phyloP scores from a whole-genome alignment of 2,113 vertebrate species.

The Trematocara macrostoma region DNA sequence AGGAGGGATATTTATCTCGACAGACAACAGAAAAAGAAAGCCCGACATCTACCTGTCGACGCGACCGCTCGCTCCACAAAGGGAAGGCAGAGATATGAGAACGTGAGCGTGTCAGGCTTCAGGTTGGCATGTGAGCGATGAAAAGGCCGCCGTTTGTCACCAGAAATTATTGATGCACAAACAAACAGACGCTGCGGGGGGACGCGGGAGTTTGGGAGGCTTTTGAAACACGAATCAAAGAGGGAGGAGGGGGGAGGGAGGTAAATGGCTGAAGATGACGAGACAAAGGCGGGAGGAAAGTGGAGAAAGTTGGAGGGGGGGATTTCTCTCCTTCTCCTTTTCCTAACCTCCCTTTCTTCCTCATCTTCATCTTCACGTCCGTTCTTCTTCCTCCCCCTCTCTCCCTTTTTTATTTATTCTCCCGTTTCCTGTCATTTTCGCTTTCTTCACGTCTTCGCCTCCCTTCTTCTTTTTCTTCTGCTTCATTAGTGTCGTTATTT shows the following conservation, averaged over 20 bases:
- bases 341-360: not conserved
- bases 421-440: not conserved
- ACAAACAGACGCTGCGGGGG: constrained; percentile 46
- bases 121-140: constrained; percentile 34
- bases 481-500: not conserved
- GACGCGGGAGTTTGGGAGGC: constrained; percentile 24
- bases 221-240: constrained; percentile 34
- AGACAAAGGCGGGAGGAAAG: constrained; percentile 11
- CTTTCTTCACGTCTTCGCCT: not conserved
- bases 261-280: not conserved
- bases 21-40: not conserved
- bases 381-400: not conserved
- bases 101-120: constrained; percentile 34
- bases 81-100: not conserved
- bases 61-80: not conserved
- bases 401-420: not conserved
- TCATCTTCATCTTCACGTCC: not conserved
- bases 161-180: constrained; percentile 52
- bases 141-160: constrained; percentile 39
- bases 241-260: not conserved
- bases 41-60: constrained; percentile 34
- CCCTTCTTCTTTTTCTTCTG: not conserved
- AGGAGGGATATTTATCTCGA: constrained; percentile 2
- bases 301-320: not conserved
- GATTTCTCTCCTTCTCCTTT: not conserved